phyloP scores from a whole-genome alignment of 1,140 invertebrate species.

The Platorchestia sp. region DNA sequence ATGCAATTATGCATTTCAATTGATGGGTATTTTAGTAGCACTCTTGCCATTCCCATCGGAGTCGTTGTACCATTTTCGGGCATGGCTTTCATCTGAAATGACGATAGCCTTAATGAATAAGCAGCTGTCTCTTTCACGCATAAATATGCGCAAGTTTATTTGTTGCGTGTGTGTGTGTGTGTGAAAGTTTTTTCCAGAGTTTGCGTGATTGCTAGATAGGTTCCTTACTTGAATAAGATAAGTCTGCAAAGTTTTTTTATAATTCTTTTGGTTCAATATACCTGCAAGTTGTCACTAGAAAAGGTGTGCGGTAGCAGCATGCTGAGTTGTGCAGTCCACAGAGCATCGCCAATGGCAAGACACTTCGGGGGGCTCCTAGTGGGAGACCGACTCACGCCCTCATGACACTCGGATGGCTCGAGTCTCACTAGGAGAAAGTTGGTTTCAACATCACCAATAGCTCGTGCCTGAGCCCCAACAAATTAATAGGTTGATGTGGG shows the following conservation, averaged over 20 bases:
- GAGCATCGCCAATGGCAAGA: too few relatives aligned
- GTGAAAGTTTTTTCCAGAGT: not conserved
- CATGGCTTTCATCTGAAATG: not conserved
- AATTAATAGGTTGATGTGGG: too few relatives aligned
- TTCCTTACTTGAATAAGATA: not conserved
- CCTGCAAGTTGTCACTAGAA: not conserved
- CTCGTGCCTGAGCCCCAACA: too few relatives aligned
- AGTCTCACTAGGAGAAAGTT: too few relatives aligned
- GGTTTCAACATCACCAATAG: too few relatives aligned
- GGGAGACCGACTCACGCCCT: too few relatives aligned
- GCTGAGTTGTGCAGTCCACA: too few relatives aligned
- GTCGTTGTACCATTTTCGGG: too few relatives aligned
- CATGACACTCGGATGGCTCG: too few relatives aligned
- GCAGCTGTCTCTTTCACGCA: not conserved
- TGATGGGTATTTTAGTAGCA: not conserved
- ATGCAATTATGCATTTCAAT: not conserved
- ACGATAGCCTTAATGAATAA: too few relatives aligned
- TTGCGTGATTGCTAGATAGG: not conserved
- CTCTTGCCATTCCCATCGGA: not conserved
- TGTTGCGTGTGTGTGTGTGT: not conserved
- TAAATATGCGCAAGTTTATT: not conserved
- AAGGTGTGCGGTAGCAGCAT: not conserved
- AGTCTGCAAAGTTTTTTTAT: not conserved
- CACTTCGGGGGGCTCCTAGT: too few relatives aligned
- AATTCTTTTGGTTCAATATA: not conserved